Evolutionary conservation across 2,797 vertebrate genomes (phyloP), one percentile per base, ranked within the genome.

Genomic region (Peromyscus attwateri): DNA sequence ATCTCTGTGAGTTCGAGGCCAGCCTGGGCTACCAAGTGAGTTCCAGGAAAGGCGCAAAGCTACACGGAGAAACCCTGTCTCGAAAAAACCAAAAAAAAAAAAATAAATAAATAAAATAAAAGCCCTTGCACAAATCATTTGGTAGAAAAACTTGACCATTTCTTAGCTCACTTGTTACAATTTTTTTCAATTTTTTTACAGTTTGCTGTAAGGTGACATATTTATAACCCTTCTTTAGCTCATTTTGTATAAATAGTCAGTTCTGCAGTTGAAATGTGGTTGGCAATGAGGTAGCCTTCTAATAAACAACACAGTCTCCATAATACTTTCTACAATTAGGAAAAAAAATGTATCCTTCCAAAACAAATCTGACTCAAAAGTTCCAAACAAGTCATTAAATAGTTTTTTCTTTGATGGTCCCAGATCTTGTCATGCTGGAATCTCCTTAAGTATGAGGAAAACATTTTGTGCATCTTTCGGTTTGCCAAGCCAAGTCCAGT

Each of bases 191-290:
- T 46, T 62, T 60, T 81, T 82, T 60, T 70, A 92, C 60, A 34
- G 19, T 34, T 77, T 90, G 37, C 27, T 66, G 82, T 46, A 43
- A 80, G 81, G 0, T 73, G 23, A 37, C 29, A 46, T 89, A 80
- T 93, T 93, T 96, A 55, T 81, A 57, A 19, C 40, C n/a, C 31
- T 64, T 73, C 68, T 89, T 80, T 90, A 80, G 55, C 40, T 93
- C n/a, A 85, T 34, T 85, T 90, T 73, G 29, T 79, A n/a, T 52
- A 16, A 71, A 29, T 52, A 89, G 43, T 93, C 27, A 75, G n/a
- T 82, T 87, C 79, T 83, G 31, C 23, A 37, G 34, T 31, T 76
- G 60, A 88, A 92, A 82, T 43, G 64, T 23, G 27, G 49, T 77
- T 80, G 52, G 29, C 27, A 73, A 37, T 40, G 55, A 17, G 3